Percentiles rank a stretch among this genome's conserved stretches.
Evolutionary conservation across 2,797 vertebrate genomes (phyloP).

Genomic region (Pogoniulus pusillus): DNA sequence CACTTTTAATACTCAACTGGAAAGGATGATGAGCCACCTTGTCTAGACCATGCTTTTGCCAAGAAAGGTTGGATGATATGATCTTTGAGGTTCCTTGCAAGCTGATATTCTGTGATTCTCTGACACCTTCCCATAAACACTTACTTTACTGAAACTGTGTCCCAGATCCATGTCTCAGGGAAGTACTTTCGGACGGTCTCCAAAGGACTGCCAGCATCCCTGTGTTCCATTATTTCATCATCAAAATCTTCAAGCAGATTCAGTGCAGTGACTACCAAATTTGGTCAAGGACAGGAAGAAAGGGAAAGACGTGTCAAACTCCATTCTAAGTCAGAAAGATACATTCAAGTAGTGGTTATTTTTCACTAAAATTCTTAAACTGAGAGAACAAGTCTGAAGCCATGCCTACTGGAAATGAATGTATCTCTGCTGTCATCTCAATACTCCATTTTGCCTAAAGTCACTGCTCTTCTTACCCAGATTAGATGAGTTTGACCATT

Average conservation of each 20-base stretch:
- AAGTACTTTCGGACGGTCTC: slow-evolving; percentile 72
- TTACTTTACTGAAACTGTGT: slow-evolving; percentile 64
- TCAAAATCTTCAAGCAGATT: not conserved
- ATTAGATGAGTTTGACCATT: not conserved
- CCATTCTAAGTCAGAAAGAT: not conserved
- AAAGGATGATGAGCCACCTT: not conserved
- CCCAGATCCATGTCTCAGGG: slow-evolving; percentile 80
- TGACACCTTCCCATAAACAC: not conserved
- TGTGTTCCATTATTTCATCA: not conserved
- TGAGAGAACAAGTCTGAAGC: not conserved
- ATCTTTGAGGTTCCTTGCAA: not conserved
- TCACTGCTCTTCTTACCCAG: not conserved
- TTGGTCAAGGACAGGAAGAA: not conserved
- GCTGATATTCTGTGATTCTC: not conserved
- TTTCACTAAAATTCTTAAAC: not conserved
- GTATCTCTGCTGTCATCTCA: not conserved
- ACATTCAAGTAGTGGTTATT: not conserved
- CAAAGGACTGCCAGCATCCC: not conserved
- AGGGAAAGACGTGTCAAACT: not conserved
- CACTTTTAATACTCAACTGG: not conserved
- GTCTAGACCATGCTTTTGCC: no score
- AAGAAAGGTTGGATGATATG: not conserved
- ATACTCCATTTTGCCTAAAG: not conserved
- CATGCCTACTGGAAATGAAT: not conserved
- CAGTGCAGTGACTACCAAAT: not conserved